phyloP scores from a whole-genome alignment of 2,888 invertebrate genomes.

The Salpingus planirostris region DNA sequence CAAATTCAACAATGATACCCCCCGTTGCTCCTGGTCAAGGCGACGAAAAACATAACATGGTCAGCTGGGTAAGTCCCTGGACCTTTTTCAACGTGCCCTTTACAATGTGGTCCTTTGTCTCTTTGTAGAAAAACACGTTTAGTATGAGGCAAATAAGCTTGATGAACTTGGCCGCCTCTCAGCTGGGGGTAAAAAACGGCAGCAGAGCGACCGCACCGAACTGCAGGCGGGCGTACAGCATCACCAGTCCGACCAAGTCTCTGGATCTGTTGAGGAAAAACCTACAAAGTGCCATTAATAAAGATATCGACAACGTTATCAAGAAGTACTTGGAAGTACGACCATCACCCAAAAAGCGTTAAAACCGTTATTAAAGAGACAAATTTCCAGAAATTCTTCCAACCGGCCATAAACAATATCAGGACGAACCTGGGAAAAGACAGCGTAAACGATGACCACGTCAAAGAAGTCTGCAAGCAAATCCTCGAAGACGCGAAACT shows the following conservation, averaged over 20 bases:
- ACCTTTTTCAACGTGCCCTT: not conserved
- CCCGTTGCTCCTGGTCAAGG: conserved; percentile 39
- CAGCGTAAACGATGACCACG: conserved; percentile 67
- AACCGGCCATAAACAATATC: conserved; percentile 70
- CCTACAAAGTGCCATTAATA: conserved; percentile 66
- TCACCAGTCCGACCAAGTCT: conserved; percentile 47
- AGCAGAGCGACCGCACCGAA: conserved; percentile 33
- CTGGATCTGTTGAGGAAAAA: conserved; percentile 66
- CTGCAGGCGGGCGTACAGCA: conserved; percentile 40
- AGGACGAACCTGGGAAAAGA: conserved; percentile 64
- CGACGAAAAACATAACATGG: conserved; percentile 39
- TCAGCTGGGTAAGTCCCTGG: conserved; percentile 37
- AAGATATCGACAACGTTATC: conserved; percentile 68
- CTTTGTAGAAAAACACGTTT: conserved; percentile 47
- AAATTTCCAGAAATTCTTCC: conserved; percentile 63
- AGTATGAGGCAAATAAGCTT: conserved; percentile 64
- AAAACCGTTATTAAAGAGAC: not conserved
- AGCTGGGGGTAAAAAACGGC: conserved; percentile 50
- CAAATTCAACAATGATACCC: conserved; percentile 43
- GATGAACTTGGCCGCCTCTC: conserved; percentile 58
- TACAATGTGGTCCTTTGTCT: not conserved
- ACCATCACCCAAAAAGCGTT: conserved; percentile 1
- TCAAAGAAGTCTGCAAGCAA: conserved; percentile 62
- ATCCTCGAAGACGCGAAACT: conserved; percentile 72
- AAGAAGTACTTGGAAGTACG: conserved; percentile 68